Base-by-base conservation (phyloP, 2,113 vertebrate genomes). In the Mustela lutreola region DNA sequence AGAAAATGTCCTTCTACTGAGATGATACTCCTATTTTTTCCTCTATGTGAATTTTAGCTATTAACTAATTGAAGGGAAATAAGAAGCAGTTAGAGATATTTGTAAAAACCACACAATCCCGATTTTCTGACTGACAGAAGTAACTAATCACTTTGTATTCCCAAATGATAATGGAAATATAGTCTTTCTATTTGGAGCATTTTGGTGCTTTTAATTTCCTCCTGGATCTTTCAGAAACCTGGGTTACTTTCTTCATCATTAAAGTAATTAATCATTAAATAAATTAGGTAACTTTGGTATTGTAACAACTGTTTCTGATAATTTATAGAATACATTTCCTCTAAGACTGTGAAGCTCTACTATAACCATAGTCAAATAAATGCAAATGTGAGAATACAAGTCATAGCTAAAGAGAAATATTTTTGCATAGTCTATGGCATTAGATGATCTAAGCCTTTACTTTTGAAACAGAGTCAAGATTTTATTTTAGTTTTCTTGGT, bases 51-150 rank as follows among this genome's bases (percentile, higher is more conserved):
- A 84, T 80, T 93, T 53, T 28, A 79, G 76, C 92, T 93, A 73
- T 33, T 73, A 89, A 28, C 75, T 87, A 63, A 85, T 82, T 36
- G 18, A 93, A 75, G 33, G 42, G 81, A 95, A 92, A 50, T 92
- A 71, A 79, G 83, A 19, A 76, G 70, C 53, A 53, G 3, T 79
- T 92, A 75, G 33, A 67, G 36, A 16, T 12, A 2, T 71, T 2
- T 91, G 42, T 92, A n/a, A 90, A 95, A 94, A 33, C 70, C 56
- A 60, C 50, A 50, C 45, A 62, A 33, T 14, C 11, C 18, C 39
- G 31, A n/a, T 50, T 89, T 94, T 95, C 73, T 71, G 56, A 63
- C 62, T 73, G 76, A 53, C 45, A 15, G 53, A 81, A 53, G 62
- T n/a, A 79, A 22, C 79, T 58, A 21, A 93, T 82, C 10, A 7